Conservation (phyloP, 2,797 vertebrate genomes). For the Eremophila alpestris region DNA sequence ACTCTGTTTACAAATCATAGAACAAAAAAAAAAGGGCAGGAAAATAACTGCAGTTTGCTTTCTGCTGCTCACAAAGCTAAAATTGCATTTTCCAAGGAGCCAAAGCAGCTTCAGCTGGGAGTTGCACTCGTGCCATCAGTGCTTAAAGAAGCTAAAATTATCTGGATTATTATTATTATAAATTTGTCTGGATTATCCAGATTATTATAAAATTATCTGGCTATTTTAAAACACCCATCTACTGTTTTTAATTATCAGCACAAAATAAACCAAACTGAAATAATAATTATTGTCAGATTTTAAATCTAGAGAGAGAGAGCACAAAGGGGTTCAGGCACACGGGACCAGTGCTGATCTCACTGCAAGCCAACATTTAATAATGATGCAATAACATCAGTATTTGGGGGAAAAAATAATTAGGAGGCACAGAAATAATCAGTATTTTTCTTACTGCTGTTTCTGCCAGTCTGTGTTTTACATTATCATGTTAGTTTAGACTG, state of each 20-base stretch:
- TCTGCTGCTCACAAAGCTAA: background rate
- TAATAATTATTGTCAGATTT: background rate
- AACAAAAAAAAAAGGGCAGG: background rate
- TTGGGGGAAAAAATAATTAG: background rate
- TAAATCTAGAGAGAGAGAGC: accelerated
- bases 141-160: background rate
- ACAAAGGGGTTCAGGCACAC: background rate
- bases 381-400: background rate
- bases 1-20: background rate
- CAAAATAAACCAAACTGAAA: background rate
- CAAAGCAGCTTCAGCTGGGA: background rate
- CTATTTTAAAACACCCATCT: background rate
- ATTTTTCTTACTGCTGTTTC: background rate
- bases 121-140: background rate
- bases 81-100: background rate
- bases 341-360: background rate
- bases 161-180: too few species aligned
- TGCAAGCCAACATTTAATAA: background rate
- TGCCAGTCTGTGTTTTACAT: background rate
- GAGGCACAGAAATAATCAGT: background rate
- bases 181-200: too few species aligned
- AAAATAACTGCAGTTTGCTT: background rate
- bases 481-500: background rate
- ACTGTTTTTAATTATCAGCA: background rate
- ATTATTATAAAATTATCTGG: too few species aligned